Evolutionary conservation across 2,888 invertebrate genomes (phyloP).

Genomic region (Neoaliturus tenellus): DNA sequence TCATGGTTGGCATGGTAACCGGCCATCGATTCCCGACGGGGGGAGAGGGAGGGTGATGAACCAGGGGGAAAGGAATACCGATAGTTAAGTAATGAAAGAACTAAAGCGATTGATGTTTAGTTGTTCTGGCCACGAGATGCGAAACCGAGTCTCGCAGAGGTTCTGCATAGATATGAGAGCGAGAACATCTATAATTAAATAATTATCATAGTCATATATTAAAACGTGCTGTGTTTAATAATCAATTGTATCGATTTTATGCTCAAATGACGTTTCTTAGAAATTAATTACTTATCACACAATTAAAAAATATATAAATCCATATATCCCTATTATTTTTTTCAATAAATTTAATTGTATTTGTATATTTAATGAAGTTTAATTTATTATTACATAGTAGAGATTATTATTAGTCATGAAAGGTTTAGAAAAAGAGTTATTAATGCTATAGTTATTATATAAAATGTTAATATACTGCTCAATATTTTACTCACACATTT

Average conservation of each 20-base stretch:
- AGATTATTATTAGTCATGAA: too few relatives aligned
- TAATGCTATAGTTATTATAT: too few relatives aligned
- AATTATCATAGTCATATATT: neutral
- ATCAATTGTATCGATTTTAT: too few relatives aligned
- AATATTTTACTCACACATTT: neutral
- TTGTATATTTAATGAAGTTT: neutral
- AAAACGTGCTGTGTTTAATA: neutral
- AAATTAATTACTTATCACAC: neutral
- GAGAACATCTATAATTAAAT: neutral
- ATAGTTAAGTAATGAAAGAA: slow-evolving; percentile 33
- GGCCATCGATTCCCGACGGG: neutral
- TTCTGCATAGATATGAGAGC: neutral
- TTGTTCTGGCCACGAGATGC: neutral
- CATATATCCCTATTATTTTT: too few relatives aligned
- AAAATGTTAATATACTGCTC: too few relatives aligned
- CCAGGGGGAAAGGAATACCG: neutral
- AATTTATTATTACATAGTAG: neutral
- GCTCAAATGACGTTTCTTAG: too few relatives aligned
- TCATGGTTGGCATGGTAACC: neutral
- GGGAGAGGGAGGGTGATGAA: neutral
- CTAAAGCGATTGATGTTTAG: slow-evolving; percentile 16
- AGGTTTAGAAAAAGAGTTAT: too few relatives aligned
- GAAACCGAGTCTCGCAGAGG: neutral
- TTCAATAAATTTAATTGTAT: neutral
- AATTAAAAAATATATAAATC: too few relatives aligned